Base-by-base conservation (phyloP, 1,140 invertebrate species). In the Calosoma granatense region DNA sequence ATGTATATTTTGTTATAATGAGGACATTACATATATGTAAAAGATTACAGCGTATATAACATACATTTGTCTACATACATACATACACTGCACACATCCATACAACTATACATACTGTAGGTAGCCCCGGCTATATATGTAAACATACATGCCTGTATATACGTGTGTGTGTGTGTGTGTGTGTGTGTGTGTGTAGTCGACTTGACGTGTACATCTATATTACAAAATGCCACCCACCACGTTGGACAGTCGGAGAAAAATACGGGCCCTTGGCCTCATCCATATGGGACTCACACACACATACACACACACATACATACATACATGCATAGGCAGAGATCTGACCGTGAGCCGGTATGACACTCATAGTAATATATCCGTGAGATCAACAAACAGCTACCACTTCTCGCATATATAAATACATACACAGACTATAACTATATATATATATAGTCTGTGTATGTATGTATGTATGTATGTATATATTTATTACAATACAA, bases 141-240 rank as follows among this genome's bases (percentile, higher is more conserved):
- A 36, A 9, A 36, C n/a, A 36, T 36, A 36, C n/a, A 36, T 36
- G n/a, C n/a, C 6, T 36, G n/a, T 36, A 36, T 36, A 36, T 36
- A 36, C n/a, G n/a, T 36, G n/a, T 36, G n/a, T 36, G n/a, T 36
- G n/a, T 36, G n/a, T 36, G n/a, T 36, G n/a, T 36, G n/a, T 36
- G n/a, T 36, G n/a, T 36, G n/a, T 36, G n/a, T 36, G n/a, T 36
- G n/a, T 36, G n/a, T 36, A 36, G n/a, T n/a, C n/a, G n/a, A 9
- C n/a, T 47, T 47, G 41, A 47, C 41, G 41, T 47, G 41, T 47
- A 47, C 41, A 47, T 47, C 41, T 47, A 47, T 47, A 47, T 47
- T 47, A 47, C 17, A 47, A 47, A 47, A 47, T 47, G 41, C 41
- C 41, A 47, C 41, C 41, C 41, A 47, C 41, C 41, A 11, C 41